Base-by-base conservation (phyloP, 2,888 invertebrate genomes). In the Lasioglossum villosulum region DNA sequence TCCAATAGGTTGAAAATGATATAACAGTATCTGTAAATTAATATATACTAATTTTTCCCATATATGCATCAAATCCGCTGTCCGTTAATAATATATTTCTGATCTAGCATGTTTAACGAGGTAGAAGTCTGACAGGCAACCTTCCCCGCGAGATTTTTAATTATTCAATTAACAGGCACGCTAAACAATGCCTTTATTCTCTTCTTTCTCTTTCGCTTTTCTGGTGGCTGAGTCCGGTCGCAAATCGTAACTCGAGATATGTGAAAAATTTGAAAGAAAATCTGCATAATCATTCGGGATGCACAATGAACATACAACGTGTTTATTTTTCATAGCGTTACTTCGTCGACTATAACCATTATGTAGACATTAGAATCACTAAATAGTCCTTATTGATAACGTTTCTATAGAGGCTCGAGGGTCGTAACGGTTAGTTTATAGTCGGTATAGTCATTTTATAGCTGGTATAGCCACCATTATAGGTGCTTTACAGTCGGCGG, bases 371-470 rank as follows among this genome's bases (percentile, higher is more conserved):
- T 66, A 23, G 34, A 34, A 66, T 66, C 66, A 23, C 66, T 34
- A 34, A 30, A 34, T 34, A 66, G 66, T 34, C 19, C 66, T 19
- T 23, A 19, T 34, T 19, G 66, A 19, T 66, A 66, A 66, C 30
- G 66, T 66, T 66, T 66, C 66, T 34, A 34, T 19, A 66, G 66
- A 10, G 19, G 34, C 34, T 34, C 30, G 16, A 23, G 23, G 19
- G 23, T 66, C 34, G 66, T 66, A 66, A 66, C 30, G 30, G 66
- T 19, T 66, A 23, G 34, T 66, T 66, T 66, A 66, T 66, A 66
- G 66, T 66, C 66, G 66, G 8, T 66, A 34, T 34, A 66, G 66
- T 66, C 34, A 19, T 30, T 66, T 66, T 66, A 66, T 66, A 34
- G 66, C 66, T 30, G 66, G 34, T 66, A 23, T 10, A 66, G 34